A percentile compares a stretch with the other conserved stretches of the same genome.
These are phyloP conservation scores for Pangasius mekongensis DNA, from an alignment of 2,797 vertebrate species.

Conservation along the genomic window DNA sequence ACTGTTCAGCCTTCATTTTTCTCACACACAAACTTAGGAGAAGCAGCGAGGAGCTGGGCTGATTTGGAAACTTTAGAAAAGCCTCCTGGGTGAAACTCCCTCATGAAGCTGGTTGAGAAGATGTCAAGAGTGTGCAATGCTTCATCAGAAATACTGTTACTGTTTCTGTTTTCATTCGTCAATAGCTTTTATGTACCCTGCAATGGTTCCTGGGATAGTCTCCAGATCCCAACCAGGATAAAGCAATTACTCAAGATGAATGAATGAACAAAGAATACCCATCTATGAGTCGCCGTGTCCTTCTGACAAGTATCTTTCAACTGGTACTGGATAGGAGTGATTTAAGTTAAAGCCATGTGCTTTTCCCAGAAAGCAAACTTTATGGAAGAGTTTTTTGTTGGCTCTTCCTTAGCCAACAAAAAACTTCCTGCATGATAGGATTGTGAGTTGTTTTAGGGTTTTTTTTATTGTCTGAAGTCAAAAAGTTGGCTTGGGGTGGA, in stretches of 20 bases:
- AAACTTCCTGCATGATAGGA: slow-evolving; percentile 79
- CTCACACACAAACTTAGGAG: slow-evolving; percentile 66
- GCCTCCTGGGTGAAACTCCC: neutral
- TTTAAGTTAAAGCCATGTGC: slow-evolving; percentile 75
- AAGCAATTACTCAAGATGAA: neutral
- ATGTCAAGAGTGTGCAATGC: slow-evolving; percentile 1
- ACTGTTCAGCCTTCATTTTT: slow-evolving; percentile 61
- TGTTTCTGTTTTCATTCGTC: neutral
- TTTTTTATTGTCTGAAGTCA: neutral
- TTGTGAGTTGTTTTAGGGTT: slow-evolving; percentile 66
- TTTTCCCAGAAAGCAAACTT: slow-evolving; percentile 72
- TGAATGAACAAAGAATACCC: neutral
- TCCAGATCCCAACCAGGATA: neutral
- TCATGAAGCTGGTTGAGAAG: neutral
- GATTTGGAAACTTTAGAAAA: slow-evolving; percentile 7
- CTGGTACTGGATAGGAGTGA: neutral
- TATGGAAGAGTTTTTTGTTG: too few species aligned
- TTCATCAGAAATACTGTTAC: neutral
- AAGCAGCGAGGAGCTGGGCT: neutral
- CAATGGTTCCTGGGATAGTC: neutral
- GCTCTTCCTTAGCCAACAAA: too few species aligned
- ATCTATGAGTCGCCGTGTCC: neutral
- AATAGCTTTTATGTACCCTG: neutral
- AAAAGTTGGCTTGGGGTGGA: neutral
- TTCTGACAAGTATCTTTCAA: neutral